A percentile compares a stretch with the other conserved stretches of the same genome.
phyloP scores from a whole-genome alignment of 2,888 invertebrate genomes.

The Galeruca laticollis region DNA sequence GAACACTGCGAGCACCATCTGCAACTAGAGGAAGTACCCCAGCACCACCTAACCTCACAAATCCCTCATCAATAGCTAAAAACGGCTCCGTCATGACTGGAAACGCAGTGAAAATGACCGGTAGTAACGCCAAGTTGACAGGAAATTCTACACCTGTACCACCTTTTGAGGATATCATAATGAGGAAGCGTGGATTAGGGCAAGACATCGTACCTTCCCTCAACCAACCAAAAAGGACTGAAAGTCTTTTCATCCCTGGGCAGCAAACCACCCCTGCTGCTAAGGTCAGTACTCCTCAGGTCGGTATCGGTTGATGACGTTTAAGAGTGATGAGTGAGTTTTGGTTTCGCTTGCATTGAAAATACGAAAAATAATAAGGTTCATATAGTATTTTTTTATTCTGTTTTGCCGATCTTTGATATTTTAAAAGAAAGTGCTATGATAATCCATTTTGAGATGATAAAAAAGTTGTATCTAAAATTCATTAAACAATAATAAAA shows the following conservation, averaged over 20 bases:
- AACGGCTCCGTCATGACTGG: conserved; percentile 78
- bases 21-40: conserved; percentile 70
- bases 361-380: conserved; percentile 12
- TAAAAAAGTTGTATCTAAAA: too few species aligned
- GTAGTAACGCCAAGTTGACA: conserved; percentile 10
- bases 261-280: conserved; percentile 61
- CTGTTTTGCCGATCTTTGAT: too few species aligned
- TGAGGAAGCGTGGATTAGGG: conserved; percentile 84
- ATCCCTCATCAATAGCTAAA: conserved; percentile 63
- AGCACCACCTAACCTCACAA: conserved; percentile 53
- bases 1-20: conserved; percentile 71
- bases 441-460: too few species aligned
- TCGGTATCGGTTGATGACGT: conserved; percentile 39
- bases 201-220: conserved; percentile 91
- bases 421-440: too few species aligned
- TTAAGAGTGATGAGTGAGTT: conserved; percentile 26
- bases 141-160: conserved; percentile 59
- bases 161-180: conserved; percentile 86
- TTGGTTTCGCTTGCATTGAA: conserved; percentile 9
- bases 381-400: not conserved
- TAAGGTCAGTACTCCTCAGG: conserved; percentile 44
- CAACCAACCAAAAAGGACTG: conserved; percentile 90
- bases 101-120: conserved; percentile 53
- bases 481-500: too few species aligned
- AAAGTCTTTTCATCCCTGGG: conserved; percentile 84